phyloP scores from a whole-genome alignment of 2,113 vertebrate species.

The Lonchura striata region DNA sequence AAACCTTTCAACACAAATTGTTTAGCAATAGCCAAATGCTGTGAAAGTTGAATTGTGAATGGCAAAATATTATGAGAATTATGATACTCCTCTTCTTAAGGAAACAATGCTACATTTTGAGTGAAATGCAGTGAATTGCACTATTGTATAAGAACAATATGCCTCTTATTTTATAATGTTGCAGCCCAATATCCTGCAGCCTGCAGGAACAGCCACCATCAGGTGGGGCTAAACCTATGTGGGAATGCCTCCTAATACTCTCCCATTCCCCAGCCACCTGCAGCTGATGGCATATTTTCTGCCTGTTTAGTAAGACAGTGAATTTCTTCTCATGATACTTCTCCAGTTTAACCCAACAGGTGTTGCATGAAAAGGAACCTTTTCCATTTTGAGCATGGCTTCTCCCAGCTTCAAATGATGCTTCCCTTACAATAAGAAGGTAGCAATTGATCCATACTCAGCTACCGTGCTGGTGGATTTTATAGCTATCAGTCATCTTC shows the following conservation, averaged over 20 bases:
- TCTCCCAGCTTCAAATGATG: background rate
- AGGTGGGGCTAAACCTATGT: background rate
- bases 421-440: background rate
- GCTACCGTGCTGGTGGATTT: background rate
- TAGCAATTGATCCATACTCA: background rate
- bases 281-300: background rate
- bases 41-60: background rate
- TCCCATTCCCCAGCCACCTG: background rate
- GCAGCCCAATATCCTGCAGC: background rate
- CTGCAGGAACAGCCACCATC: background rate
- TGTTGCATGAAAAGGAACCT: background rate
- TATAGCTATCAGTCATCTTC: background rate
- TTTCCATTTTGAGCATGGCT: background rate
- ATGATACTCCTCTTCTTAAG: background rate
- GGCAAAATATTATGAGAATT: background rate
- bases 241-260: background rate
- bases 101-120: background rate
- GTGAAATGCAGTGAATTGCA: background rate
- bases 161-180: background rate
- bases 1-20: background rate
- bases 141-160: background rate
- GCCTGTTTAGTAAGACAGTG: background rate
- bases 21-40: background rate
- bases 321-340: background rate
- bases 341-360: background rate